These are phyloP conservation scores for Kryphioiulus occultus DNA, from an alignment of 2,888 invertebrate species.

Conservation along the genomic window DNA sequence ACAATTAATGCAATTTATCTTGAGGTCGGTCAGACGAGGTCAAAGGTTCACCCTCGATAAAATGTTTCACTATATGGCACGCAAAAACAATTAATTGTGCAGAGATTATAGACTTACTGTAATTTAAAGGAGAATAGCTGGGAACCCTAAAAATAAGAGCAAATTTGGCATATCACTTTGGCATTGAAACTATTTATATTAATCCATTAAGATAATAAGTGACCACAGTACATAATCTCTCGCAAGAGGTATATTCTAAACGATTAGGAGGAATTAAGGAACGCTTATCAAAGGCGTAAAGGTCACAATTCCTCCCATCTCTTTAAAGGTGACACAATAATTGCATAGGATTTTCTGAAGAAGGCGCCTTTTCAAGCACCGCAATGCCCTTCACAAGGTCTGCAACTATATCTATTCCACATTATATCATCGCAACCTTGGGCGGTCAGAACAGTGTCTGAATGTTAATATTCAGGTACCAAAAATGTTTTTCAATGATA, in stretches of 20 bases:
- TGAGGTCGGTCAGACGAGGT: too few species aligned
- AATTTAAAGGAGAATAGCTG: too few species aligned
- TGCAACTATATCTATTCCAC: not conserved
- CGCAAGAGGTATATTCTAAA: not conserved
- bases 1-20: too few species aligned
- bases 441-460: not conserved
- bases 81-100: too few species aligned
- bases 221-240: not conserved
- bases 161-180: not conserved
- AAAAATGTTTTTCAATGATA: not conserved
- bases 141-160: too few species aligned
- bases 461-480: not conserved
- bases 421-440: not conserved
- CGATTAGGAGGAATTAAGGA: not conserved
- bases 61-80: too few species aligned
- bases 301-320: not conserved
- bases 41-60: too few species aligned
- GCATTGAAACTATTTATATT: not conserved
- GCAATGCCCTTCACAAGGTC: conserved; percentile 2
- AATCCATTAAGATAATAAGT: not conserved
- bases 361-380: not conserved
- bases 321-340: not conserved
- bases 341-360: not conserved
- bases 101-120: too few species aligned
- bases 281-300: not conserved